phyloP scores from a whole-genome alignment of 2,797 vertebrate species.

The Brachyalestes nurse region DNA sequence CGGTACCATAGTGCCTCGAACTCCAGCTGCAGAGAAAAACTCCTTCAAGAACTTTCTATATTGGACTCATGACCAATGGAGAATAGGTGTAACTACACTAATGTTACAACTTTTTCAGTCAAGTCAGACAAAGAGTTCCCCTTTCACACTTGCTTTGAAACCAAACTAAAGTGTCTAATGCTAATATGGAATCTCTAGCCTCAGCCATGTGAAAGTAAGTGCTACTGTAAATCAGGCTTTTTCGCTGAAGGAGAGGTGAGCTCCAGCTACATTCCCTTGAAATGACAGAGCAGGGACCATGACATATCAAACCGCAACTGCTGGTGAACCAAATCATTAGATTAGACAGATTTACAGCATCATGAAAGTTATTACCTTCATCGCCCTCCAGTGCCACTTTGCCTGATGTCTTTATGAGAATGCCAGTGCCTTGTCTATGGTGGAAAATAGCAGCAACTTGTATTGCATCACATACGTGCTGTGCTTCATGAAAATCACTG shows the following conservation, averaged over 20 bases:
- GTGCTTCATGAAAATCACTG: not conserved
- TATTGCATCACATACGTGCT: not conserved
- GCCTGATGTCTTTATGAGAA: constrained; percentile 79
- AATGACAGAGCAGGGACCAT: constrained; percentile 74
- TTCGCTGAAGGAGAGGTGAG: constrained; percentile 49
- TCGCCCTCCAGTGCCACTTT: constrained; percentile 72
- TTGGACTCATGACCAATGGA: constrained; percentile 15
- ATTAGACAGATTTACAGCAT: constrained; percentile 80
- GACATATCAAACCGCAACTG: constrained; percentile 72
- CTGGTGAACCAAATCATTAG: constrained; percentile 80
- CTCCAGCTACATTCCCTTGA: constrained; percentile 73
- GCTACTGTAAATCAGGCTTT: constrained; percentile 68
- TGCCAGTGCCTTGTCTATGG: constrained; percentile 73
- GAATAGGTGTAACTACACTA: not conserved
- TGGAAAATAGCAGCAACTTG: constrained; percentile 48
- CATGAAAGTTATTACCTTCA: constrained; percentile 79
- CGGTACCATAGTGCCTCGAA: constrained; percentile 33
- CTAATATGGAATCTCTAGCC: constrained; percentile 24
- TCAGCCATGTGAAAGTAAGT: constrained; percentile 1
- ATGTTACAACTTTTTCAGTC: constrained; percentile 1
- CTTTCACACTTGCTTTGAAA: not conserved
- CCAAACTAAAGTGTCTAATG: not conserved
- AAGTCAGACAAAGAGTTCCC: constrained; percentile 11
- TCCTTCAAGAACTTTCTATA: constrained; percentile 24
- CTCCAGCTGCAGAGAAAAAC: constrained; percentile 15